These are phyloP conservation scores for Hypsibius dujardini DNA, from an alignment of 1,140 invertebrate genomes.

Conservation along the genomic window DNA sequence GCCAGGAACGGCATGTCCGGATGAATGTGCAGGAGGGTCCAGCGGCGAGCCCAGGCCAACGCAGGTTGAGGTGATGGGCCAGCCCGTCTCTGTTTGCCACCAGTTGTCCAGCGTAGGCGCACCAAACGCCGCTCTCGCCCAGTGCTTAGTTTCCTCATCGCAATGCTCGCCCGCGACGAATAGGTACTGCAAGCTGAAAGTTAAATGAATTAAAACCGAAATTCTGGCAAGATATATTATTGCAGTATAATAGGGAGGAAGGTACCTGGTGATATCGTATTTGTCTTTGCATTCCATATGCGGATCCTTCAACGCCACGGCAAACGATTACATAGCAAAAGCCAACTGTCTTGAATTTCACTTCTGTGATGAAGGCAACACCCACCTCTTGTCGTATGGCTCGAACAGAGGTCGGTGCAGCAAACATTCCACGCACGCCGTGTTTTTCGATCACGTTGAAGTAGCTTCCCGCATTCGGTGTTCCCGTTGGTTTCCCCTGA, in stretches of 20 bases:
- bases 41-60: conserved; percentile 49
- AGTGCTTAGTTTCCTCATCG: conserved; percentile 69
- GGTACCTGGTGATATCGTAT: conserved; percentile 21
- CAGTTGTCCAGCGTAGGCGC: conserved; percentile 77
- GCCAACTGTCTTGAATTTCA: too few species aligned
- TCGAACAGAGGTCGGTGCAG: conserved; percentile 70
- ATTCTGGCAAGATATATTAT: background rate
- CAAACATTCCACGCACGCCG: conserved; percentile 61
- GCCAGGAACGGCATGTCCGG: conserved; percentile 58
- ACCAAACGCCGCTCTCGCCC: conserved; percentile 59
- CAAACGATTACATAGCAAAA: too few species aligned
- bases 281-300: conserved; percentile 26
- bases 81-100: conserved; percentile 91
- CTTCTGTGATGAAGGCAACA: background rate
- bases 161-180: conserved; percentile 85
- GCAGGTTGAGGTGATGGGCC: conserved; percentile 64
- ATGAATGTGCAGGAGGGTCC: conserved; percentile 45
- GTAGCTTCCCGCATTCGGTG: conserved; percentile 72
- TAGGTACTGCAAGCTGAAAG: conserved; percentile 45
- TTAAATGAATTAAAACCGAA: conserved; percentile 39
- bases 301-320: conserved; percentile 27
- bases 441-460: conserved; percentile 74
- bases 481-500: conserved; percentile 70
- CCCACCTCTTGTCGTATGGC: conserved; percentile 55
- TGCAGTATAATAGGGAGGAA: background rate